phyloP scores from a whole-genome alignment of 2,888 invertebrate species.

The Pherbina coryleti region DNA sequence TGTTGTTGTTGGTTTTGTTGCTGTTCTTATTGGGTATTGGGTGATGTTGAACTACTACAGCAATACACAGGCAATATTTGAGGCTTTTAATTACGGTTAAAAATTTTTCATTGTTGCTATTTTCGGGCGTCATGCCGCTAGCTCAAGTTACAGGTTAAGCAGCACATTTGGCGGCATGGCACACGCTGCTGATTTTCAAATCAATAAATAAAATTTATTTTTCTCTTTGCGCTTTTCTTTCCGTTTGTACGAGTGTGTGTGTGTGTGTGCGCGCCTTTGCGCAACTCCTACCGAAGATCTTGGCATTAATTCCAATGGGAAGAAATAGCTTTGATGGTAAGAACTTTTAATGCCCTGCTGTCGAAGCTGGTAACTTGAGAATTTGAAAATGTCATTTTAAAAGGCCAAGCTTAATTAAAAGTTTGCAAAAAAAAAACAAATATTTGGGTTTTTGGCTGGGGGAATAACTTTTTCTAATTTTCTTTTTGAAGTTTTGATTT shows the following conservation, averaged over 20 bases:
- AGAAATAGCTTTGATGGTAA: neutral
- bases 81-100: conserved; percentile 11
- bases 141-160: too few species aligned
- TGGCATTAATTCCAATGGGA: neutral
- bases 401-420: conserved; percentile 6
- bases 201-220: too few species aligned
- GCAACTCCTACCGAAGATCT: neutral
- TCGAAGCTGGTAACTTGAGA: neutral
- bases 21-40: too few species aligned
- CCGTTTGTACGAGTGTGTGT: too few species aligned
- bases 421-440: neutral
- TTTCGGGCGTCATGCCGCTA: too few species aligned
- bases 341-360: neutral
- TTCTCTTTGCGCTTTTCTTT: too few species aligned
- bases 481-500: too few species aligned
- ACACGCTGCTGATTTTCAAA: too few species aligned
- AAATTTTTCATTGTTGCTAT: neutral
- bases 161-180: too few species aligned
- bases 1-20: neutral
- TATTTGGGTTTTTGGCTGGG: too few species aligned
- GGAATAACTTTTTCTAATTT: too few species aligned
- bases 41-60: too few species aligned
- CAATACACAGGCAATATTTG: neutral
- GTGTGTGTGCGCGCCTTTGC: neutral
- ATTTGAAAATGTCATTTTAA: neutral